A percentile compares a stretch with the other conserved stretches of the same genome.
These are phyloP conservation scores for Pyrocoelia pectoralis DNA, from an alignment of 2,888 invertebrate species.

Conservation along the genomic window DNA sequence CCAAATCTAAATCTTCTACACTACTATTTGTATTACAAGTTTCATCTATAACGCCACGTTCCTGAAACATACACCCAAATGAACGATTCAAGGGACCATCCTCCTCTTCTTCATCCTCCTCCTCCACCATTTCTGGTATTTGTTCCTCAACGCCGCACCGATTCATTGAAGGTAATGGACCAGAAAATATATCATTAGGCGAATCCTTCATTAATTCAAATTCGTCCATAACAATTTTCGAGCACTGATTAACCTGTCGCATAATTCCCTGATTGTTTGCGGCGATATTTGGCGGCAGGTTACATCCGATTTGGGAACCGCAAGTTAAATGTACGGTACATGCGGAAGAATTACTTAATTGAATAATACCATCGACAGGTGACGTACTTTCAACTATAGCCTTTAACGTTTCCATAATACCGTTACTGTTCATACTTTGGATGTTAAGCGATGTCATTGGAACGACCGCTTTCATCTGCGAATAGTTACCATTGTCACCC, in stretches of 20 bases:
- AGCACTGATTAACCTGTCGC: background rate
- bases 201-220: conserved; percentile 43
- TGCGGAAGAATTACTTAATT: conserved; percentile 26
- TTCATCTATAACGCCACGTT: no score
- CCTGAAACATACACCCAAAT: no score
- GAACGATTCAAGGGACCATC: no score
- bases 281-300: background rate
- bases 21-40: no score
- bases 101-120: no score
- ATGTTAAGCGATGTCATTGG: conserved; percentile 28
- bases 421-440: conserved; percentile 18
- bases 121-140: no score
- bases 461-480: background rate
- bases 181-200: conserved; percentile 36
- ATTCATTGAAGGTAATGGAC: conserved; percentile 12
- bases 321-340: conserved; percentile 24
- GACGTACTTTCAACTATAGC: conserved; percentile 28
- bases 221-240: conserved; percentile 30
- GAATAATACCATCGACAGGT: conserved; percentile 25
- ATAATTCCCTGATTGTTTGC: background rate
- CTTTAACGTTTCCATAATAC: conserved; percentile 21
- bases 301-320: background rate
- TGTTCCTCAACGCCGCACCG: background rate
- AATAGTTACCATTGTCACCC: no score
- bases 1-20: no score